Conservation (phyloP, 1,140 invertebrate species). For the Anoplolepis gracilipes region DNA sequence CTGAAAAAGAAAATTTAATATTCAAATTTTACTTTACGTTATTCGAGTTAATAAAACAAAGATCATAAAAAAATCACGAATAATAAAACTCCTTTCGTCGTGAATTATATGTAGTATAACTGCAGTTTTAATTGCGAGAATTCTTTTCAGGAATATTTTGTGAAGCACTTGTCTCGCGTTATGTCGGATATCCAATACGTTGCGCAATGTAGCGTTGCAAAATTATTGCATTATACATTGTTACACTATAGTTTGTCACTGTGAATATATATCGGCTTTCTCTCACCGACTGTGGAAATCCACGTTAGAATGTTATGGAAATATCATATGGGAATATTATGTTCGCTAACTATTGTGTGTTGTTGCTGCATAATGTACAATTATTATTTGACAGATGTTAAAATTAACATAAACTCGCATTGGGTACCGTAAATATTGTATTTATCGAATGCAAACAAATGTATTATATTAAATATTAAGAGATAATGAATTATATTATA, state of each 20-base stretch:
- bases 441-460: slow-evolving; percentile 15
- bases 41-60: slow-evolving; percentile 36
- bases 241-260: slow-evolving; percentile 5
- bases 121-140: slow-evolving; percentile 51
- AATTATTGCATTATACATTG: slow-evolving; percentile 55
- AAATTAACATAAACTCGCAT: slow-evolving; percentile 51
- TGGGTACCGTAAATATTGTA: slow-evolving; percentile 13
- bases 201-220: slow-evolving; percentile 21
- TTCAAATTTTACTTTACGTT: slow-evolving; percentile 19
- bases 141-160: slow-evolving; percentile 37
- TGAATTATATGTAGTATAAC: slow-evolving; percentile 23
- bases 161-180: slow-evolving; percentile 1
- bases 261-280: neutral
- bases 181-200: neutral
- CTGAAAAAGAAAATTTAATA: neutral
- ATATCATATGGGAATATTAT: slow-evolving; percentile 46
- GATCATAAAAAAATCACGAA: neutral
- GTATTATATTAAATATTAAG: slow-evolving; percentile 5
- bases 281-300: neutral
- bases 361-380: slow-evolving; percentile 1
- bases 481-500: neutral
- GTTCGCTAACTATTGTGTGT: neutral
- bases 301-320: slow-evolving; percentile 27
- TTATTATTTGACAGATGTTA: slow-evolving; percentile 32
- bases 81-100: slow-evolving; percentile 39